phyloP scores from a whole-genome alignment of 1,140 invertebrate species.

The Oscheius sp. region DNA sequence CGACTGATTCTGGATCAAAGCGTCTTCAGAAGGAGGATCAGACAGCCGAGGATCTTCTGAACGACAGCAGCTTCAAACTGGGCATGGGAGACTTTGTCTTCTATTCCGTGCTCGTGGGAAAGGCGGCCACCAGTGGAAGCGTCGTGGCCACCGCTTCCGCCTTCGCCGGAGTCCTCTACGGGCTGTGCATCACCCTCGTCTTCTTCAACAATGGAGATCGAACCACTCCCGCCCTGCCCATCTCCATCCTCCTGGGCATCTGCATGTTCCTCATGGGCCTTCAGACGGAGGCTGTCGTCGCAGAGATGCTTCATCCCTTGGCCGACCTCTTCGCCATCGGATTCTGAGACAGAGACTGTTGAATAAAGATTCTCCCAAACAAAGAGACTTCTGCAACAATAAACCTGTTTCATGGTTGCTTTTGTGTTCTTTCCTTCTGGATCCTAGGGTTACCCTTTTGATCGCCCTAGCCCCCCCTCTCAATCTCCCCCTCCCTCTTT shows the following conservation, averaged over 20 bases:
- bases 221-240: slow-evolving; percentile 49
- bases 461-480: too few species aligned
- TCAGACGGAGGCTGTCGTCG: not conserved
- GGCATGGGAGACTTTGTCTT: slow-evolving; percentile 98
- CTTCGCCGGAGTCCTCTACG: slow-evolving; percentile 42
- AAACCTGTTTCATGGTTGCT: too few species aligned
- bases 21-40: too few species aligned
- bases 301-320: not conserved
- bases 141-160: slow-evolving; percentile 44
- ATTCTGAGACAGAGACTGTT: too few species aligned
- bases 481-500: too few species aligned
- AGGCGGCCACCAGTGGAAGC: slow-evolving; percentile 92
- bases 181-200: slow-evolving; percentile 45
- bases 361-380: too few species aligned
- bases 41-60: slow-evolving; percentile 32
- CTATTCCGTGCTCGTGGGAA: slow-evolving; percentile 95
- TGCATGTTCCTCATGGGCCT: slow-evolving; percentile 40
- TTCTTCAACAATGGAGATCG: slow-evolving; percentile 39
- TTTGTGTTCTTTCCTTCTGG: too few species aligned
- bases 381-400: too few species aligned
- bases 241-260: slow-evolving; percentile 50
- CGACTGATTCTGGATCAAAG: too few species aligned
- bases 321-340: not conserved
- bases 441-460: too few species aligned
- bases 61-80: slow-evolving; percentile 63